Conservation (phyloP, 2,888 invertebrate genomes). For the Metacarcinus magister region DNA sequence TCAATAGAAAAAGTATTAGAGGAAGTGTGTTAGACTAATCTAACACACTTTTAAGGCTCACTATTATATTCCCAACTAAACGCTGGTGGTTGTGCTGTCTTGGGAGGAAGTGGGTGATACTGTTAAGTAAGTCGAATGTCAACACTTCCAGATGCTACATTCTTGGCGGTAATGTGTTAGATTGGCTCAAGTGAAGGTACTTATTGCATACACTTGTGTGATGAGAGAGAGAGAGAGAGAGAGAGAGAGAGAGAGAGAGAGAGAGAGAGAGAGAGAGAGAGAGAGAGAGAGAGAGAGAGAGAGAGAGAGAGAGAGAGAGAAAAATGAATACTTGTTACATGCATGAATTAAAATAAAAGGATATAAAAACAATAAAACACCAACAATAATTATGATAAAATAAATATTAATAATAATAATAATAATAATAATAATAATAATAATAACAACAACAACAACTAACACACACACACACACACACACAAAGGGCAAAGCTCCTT, state of each 20-base stretch:
- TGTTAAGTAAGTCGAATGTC: background rate
- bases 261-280: conserved; percentile 5
- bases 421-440: background rate
- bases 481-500: background rate
- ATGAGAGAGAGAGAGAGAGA: background rate
- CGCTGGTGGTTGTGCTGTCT: background rate
- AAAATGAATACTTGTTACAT: background rate
- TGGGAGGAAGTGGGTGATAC: background rate
- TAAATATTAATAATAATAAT: too few relatives aligned
- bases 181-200: conserved; percentile 2
- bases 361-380: background rate
- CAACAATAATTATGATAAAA: too few relatives aligned
- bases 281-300: background rate
- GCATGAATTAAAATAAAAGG: background rate
- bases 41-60: background rate
- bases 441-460: background rate
- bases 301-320: background rate
- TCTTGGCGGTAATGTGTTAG: background rate
- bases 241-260: conserved; percentile 10
- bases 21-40: background rate
- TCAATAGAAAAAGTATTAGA: too few relatives aligned
- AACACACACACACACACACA: conserved; percentile 49
- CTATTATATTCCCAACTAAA: too few relatives aligned
- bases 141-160: background rate
- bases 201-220: background rate